Conservation (phyloP, 2,888 invertebrate species). For the Blomia tropicalis region DNA sequence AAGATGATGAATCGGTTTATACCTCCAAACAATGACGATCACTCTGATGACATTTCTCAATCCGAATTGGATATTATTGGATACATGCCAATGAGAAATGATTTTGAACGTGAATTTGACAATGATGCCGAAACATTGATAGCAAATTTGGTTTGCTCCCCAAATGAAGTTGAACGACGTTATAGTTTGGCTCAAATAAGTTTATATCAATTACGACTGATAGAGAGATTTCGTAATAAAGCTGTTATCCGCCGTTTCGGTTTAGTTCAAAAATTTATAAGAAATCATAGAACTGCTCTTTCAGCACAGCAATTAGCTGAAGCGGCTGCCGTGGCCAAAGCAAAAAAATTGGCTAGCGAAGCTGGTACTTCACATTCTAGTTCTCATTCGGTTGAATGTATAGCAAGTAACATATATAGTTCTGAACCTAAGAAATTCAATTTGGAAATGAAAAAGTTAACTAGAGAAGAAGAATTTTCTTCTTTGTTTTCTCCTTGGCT, state of each 20-base stretch:
- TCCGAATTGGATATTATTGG: constrained; percentile 77
- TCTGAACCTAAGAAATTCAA: too few species aligned
- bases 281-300: too few species aligned
- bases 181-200: constrained; percentile 80
- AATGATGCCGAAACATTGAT: constrained; percentile 75
- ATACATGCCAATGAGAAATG: constrained; percentile 87
- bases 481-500: not conserved
- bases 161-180: constrained; percentile 69
- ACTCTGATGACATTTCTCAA: constrained; percentile 36
- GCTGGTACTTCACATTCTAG: too few species aligned
- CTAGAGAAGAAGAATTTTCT: not conserved
- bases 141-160: constrained; percentile 58
- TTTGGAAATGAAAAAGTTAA: too few species aligned
- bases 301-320: too few species aligned
- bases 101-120: constrained; percentile 89
- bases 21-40: not conserved
- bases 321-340: too few species aligned
- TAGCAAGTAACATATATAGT: too few species aligned
- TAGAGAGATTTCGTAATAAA: constrained; percentile 74
- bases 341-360: too few species aligned
- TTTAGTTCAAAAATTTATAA: constrained; percentile 66
- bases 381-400: too few species aligned
- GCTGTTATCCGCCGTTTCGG: constrained; percentile 76
- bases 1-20: not conserved
- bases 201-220: constrained; percentile 64